Conservation (phyloP, 2,113 vertebrate genomes). For the Triplophysa tibetana region DNA sequence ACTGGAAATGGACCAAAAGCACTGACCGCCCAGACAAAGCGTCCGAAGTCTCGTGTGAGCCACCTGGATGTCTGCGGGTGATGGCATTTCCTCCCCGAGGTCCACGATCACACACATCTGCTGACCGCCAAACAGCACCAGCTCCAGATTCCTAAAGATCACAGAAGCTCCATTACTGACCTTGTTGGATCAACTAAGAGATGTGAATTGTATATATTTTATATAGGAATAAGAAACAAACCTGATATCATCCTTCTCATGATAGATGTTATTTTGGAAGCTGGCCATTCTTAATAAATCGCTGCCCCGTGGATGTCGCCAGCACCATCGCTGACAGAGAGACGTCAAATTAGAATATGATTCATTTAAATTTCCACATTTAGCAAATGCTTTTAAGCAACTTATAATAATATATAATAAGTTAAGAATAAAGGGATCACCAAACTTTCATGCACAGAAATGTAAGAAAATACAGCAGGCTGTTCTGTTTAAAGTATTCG, state of each 20-base stretch:
- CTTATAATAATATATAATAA: too few species aligned
- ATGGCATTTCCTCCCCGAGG: constrained; percentile 80
- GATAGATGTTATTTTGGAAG: constrained; percentile 88
- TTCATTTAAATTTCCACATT: neutral
- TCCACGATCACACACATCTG: constrained; percentile 85
- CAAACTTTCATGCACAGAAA: too few species aligned
- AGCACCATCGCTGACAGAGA: constrained; percentile 81
- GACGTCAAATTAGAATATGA: neutral
- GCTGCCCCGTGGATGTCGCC: constrained; percentile 85
- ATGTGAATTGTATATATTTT: neutral
- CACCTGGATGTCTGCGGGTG: constrained; percentile 80
- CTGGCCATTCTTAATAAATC: constrained; percentile 84
- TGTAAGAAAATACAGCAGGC: too few species aligned
- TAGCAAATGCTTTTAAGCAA: too few species aligned
- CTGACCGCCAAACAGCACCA: constrained; percentile 83
- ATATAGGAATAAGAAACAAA: constrained; percentile 54
- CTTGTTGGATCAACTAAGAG: neutral
- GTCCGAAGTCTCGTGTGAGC: constrained; percentile 80
- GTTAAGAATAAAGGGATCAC: too few species aligned
- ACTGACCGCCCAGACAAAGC: constrained; percentile 85
- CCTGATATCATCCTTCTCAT: constrained; percentile 90
- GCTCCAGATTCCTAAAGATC: constrained; percentile 79
- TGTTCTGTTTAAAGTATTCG: too few species aligned
- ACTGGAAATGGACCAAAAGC: neutral
- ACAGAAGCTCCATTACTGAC: neutral